Percentiles rank a stretch among this genome's conserved stretches.
Evolutionary conservation across 2,797 vertebrate species (phyloP).

Genomic region (Setipinna tenuifilis): DNA sequence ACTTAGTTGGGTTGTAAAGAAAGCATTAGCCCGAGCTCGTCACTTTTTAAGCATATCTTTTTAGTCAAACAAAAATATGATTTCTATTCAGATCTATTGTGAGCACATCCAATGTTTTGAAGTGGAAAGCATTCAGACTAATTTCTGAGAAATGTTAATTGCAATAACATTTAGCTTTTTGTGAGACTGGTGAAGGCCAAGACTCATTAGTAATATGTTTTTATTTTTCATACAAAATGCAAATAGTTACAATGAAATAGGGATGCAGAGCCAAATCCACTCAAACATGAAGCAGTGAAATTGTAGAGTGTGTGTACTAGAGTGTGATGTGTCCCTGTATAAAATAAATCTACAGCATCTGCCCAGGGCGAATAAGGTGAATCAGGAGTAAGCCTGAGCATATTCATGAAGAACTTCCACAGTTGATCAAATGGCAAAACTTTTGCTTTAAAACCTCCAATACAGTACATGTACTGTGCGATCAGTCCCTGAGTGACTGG

Average conservation of each 20-base stretch:
- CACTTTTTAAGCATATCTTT: constrained; percentile 6
- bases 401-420: constrained; percentile 8
- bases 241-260: not conserved
- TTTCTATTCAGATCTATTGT: not conserved
- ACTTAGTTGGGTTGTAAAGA: constrained; percentile 41
- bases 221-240: not conserved
- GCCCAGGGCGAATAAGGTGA: not conserved
- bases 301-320: not conserved
- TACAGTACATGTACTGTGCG: constrained; percentile 38
- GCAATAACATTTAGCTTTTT: not conserved
- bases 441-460: constrained; percentile 44
- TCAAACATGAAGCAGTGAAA: not conserved
- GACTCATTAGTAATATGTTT: not conserved
- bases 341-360: not conserved
- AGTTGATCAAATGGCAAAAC: constrained; percentile 47
- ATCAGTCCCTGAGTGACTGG: constrained; percentile 53
- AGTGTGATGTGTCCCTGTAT: not conserved
- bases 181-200: not conserved
- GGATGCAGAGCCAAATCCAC: not conserved
- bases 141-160: not conserved
- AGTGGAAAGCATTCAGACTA: not conserved
- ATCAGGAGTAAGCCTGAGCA: not conserved
- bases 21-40: constrained; percentile 2
- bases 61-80: not conserved
- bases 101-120: not conserved